Evolutionary conservation across 2,888 invertebrate species (phyloP).

Genomic region (Diarsia rubi): DNA sequence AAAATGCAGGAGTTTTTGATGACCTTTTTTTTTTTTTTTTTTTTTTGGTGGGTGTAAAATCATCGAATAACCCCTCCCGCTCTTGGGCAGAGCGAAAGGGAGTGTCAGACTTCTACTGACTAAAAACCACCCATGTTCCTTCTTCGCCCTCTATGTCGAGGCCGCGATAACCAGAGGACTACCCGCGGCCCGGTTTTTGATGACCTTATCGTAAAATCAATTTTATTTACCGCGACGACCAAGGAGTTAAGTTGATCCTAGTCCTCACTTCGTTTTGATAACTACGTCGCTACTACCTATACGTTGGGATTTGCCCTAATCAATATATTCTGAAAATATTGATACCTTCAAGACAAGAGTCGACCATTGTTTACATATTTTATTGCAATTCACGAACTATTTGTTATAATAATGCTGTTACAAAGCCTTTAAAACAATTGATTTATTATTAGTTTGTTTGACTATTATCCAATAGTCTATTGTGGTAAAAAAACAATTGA

Average conservation of each 20-base stretch:
- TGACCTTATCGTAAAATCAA: background rate
- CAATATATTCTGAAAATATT: constrained; percentile 5
- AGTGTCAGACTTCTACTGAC: too few relatives aligned
- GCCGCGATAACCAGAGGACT: too few relatives aligned
- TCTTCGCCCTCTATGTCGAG: too few relatives aligned
- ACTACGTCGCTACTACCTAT: too few relatives aligned
- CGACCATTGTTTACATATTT: background rate
- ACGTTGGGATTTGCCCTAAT: background rate
- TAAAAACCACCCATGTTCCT: too few relatives aligned
- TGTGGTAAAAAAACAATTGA: constrained; percentile 1
- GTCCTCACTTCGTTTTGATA: background rate
- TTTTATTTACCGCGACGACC: background rate
- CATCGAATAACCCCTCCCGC: too few relatives aligned
- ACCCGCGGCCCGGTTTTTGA: too few relatives aligned
- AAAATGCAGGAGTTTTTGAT: background rate
- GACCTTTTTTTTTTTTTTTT: too few relatives aligned
- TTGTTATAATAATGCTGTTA: background rate
- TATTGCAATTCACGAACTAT: background rate
- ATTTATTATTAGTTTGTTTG: constrained; percentile 9
- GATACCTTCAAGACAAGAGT: background rate
- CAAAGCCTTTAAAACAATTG: constrained; percentile 10
- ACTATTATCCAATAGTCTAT: background rate
- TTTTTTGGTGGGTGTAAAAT: too few relatives aligned
- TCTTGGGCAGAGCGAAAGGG: too few relatives aligned
- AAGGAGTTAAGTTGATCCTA: background rate